Base-by-base conservation (phyloP, 2,113 vertebrate genomes). In the Sinocyclocheilus grahami region DNA sequence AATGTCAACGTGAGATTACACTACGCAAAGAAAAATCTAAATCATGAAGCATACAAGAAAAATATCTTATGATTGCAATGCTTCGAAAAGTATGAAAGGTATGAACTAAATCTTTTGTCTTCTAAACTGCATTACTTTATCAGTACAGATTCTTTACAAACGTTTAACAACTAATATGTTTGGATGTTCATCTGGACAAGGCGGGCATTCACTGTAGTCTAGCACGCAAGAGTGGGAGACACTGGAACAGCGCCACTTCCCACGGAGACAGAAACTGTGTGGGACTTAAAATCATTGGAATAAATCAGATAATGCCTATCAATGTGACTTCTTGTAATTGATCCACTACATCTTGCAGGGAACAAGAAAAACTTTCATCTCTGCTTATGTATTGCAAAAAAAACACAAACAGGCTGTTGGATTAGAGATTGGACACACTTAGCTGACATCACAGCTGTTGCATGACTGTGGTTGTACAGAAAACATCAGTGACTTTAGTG, bases 231-330 rank as follows among this genome's bases (percentile, higher is more conserved):
- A 81, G 79, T 81, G 79, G 79, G 79, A 65, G 60, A 81, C 60
- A 11, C 39, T 65, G 79, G 78, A 62, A 24, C 78, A 80, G 33
- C 14, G 58, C 79, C 79, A 81, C 79, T 81, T 81, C 79, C 79
- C 79, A 81, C 60, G 9, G n/a, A 46, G 60, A 48, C 39, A 24
- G 4, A 65, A 39, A 65, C n/a, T 63, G 58, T 80, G 60, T 27
- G 16, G 37, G 39, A 79, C 78, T 30, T 20, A 18, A 63, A 48
- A 81, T 65, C n/a, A 27, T 27, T 65, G 18, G 11, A 78, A 37
- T 42, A 42, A 65, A 81, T 46, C 22, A 81, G 12, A 65, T 11
- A 24, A 62, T 62, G 46, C 14, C 46, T 51, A 76, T 30, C 74
- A 53, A 4, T 27, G 12, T 80, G 33, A 39, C 20, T 42, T 9